Conservation (phyloP, 2,888 invertebrate genomes). For the Macaria notata region DNA sequence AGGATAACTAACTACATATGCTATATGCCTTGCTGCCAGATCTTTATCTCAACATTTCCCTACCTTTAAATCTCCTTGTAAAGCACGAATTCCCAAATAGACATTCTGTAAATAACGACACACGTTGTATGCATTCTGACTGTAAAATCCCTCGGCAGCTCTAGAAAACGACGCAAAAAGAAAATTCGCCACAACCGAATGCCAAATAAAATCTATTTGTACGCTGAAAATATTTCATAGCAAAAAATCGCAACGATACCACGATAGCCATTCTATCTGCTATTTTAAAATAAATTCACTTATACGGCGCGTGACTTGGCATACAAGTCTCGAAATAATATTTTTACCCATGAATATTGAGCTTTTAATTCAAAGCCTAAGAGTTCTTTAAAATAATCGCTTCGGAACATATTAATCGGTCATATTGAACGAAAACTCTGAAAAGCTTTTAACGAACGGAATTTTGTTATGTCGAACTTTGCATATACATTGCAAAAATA, state of each 20-base stretch:
- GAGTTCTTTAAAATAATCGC: constrained; percentile 24
- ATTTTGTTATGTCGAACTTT: constrained; percentile 10
- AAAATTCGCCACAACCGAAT: not conserved
- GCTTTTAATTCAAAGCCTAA: constrained; percentile 28
- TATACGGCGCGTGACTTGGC: constrained; percentile 39
- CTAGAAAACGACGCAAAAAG: not conserved
- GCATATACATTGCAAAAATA: constrained; percentile 1
- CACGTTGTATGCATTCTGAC: constrained; percentile 1
- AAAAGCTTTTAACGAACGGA: constrained; percentile 39
- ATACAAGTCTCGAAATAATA: constrained; percentile 32
- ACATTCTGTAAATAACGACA: constrained; percentile 7
- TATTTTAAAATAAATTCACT: constrained; percentile 41
- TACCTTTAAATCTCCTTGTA: not conserved
- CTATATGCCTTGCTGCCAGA: too few relatives aligned
- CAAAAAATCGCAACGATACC: constrained; percentile 29
- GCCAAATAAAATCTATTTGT: constrained; percentile 9
- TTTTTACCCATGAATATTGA: constrained; percentile 27
- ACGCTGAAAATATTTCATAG: constrained; percentile 30
- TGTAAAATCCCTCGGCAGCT: constrained; percentile 1
- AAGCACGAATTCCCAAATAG: constrained; percentile 12
- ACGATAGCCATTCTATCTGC: constrained; percentile 36
- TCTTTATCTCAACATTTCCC: not conserved
- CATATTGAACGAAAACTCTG: constrained; percentile 32
- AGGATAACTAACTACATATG: too few relatives aligned
- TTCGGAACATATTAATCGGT: constrained; percentile 23